These are phyloP conservation scores for Chesias legatella DNA, from an alignment of 2,888 invertebrate genomes.

Conservation along the genomic window DNA sequence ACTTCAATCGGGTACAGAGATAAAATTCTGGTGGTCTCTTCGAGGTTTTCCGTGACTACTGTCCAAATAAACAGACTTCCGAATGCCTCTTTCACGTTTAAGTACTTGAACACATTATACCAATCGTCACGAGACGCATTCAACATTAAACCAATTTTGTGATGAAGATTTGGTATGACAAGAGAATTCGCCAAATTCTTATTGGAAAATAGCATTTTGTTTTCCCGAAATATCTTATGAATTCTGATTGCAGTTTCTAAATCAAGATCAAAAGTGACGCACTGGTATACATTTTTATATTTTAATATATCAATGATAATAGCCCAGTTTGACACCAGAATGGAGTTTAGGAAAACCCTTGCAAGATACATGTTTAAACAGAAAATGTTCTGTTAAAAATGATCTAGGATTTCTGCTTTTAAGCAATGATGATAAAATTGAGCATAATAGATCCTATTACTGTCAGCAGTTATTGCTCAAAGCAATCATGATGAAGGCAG, in stretches of 20 bases:
- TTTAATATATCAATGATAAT: slow-evolving; percentile 49
- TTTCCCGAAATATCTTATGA: slow-evolving; percentile 42
- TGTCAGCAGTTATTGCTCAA: slow-evolving; percentile 41
- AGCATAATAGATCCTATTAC: slow-evolving; percentile 37
- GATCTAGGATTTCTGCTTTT: no score
- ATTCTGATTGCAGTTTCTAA: slow-evolving; percentile 26
- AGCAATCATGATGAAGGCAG: background rate
- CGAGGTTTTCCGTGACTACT: slow-evolving; percentile 44
- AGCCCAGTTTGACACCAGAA: slow-evolving; percentile 14
- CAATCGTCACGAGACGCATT: slow-evolving; percentile 53
- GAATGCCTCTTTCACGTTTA: slow-evolving; percentile 29
- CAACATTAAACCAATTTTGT: slow-evolving; percentile 49
- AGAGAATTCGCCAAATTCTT: slow-evolving; percentile 19
- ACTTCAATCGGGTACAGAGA: slow-evolving; percentile 58
- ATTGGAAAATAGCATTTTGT: slow-evolving; percentile 35
- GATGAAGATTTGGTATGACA: slow-evolving; percentile 24
- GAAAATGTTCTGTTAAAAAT: no score
- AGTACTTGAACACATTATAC: slow-evolving; percentile 35
- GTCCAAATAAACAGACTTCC: slow-evolving; percentile 60
- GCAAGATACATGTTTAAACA: slow-evolving; percentile 13
- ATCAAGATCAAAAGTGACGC: slow-evolving; percentile 34
- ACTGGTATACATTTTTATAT: slow-evolving; percentile 48
- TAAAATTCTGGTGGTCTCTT: slow-evolving; percentile 41
- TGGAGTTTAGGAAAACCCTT: slow-evolving; percentile 13
- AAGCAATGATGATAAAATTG: no score